Conservation (phyloP, 2,113 vertebrate genomes). For the Neomonachus schauinslandi region DNA sequence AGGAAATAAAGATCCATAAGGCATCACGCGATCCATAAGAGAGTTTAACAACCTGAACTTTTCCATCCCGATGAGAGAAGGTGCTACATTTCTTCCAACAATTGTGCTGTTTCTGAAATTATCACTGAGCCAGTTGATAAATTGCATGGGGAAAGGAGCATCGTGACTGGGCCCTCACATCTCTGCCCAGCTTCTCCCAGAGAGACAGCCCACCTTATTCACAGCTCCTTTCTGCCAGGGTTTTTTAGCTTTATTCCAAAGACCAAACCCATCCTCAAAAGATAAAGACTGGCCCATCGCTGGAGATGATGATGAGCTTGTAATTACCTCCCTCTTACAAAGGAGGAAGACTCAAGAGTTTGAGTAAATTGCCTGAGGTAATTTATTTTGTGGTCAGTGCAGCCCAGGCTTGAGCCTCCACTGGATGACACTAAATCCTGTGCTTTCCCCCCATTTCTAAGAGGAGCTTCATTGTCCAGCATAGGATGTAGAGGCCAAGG, state of each 20-base stretch:
- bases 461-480: neutral
- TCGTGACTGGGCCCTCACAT: accelerated
- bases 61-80: neutral
- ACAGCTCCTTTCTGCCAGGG: neutral
- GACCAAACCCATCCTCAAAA: neutral
- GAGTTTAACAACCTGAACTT: neutral
- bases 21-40: neutral
- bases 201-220: neutral
- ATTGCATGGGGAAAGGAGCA: neutral
- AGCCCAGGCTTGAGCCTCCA: neutral
- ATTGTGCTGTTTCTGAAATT: neutral
- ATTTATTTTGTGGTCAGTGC: neutral
- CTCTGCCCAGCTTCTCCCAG: neutral
- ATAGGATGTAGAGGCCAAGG: neutral
- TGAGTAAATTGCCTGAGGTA: neutral
- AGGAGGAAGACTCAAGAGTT: neutral
- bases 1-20: neutral
- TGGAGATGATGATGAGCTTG: neutral
- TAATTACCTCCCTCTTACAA: neutral
- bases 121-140: neutral
- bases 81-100: neutral
- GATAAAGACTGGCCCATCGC: neutral
- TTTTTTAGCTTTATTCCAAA: neutral
- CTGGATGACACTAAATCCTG: neutral
- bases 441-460: neutral